Percentiles rank a stretch among this genome's conserved stretches.
Evolutionary conservation across 2,113 vertebrate species (phyloP).

Genomic region (Bos javanicus): DNA sequence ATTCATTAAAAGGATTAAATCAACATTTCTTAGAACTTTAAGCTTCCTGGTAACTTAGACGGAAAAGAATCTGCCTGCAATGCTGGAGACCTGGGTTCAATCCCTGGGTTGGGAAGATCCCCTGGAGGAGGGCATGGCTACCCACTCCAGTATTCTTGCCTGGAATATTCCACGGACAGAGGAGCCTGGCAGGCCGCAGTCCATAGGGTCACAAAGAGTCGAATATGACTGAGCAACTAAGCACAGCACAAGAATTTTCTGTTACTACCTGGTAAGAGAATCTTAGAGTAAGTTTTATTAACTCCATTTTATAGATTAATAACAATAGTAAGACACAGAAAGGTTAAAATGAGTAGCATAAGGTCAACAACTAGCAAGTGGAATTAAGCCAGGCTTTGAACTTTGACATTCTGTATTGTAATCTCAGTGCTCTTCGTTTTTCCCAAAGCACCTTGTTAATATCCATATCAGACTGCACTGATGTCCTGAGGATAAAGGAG

Average conservation of each 20-base stretch:
- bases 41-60: not conserved
- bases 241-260: not conserved
- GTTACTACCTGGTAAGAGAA: not conserved
- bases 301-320: not conserved
- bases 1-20: not conserved
- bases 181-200: not conserved
- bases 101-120: not conserved
- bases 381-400: not conserved
- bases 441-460: not conserved
- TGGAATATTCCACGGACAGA: not conserved
- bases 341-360: constrained; percentile 8
- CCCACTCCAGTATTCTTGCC: not conserved
- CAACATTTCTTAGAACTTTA: not conserved
- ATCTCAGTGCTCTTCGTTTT: not conserved
- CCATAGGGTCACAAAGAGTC: not conserved
- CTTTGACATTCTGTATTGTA: not conserved
- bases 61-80: not conserved
- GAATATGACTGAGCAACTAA: not conserved
- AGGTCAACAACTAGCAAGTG: not conserved
- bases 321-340: not conserved
- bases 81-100: not conserved
- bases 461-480: not conserved
- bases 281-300: not conserved
- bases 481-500: not conserved
- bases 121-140: not conserved